Percentiles rank a stretch among this genome's conserved stretches.
These are phyloP conservation scores for Xanthorhoe spadicearia DNA, from an alignment of 2,888 invertebrate genomes.

Conservation along the genomic window DNA sequence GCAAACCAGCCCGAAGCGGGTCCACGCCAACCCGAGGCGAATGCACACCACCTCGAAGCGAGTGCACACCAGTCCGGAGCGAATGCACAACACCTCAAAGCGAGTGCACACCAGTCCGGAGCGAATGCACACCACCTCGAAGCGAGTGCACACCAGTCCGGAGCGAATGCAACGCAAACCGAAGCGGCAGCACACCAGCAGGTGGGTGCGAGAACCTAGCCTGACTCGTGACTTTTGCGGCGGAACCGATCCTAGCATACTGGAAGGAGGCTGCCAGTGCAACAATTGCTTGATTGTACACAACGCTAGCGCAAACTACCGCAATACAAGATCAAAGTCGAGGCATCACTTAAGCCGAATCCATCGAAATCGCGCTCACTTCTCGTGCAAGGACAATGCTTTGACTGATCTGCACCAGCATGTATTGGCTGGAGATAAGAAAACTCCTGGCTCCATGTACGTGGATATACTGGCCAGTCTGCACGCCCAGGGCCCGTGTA, in stretches of 20 bases:
- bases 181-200: neutral
- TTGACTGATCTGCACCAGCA: conserved; percentile 5
- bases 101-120: neutral
- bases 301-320: neutral
- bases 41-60: neutral
- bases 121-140: neutral
- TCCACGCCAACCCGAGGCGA: too few relatives aligned
- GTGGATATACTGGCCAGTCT: neutral
- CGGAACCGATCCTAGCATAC: neutral
- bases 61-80: neutral
- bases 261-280: neutral
- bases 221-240: neutral
- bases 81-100: neutral
- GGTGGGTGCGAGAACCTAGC: neutral
- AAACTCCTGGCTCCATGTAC: neutral
- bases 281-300: neutral
- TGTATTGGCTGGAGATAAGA: conserved; percentile 2
- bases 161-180: neutral
- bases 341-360: neutral
- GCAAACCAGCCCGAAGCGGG: too few relatives aligned
- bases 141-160: neutral
- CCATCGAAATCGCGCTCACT: neutral
- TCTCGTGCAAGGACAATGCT: neutral
- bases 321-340: neutral
- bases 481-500: conserved; percentile 4